phyloP scores from a whole-genome alignment of 1,140 invertebrate genomes.

The Drosophila busckii region DNA sequence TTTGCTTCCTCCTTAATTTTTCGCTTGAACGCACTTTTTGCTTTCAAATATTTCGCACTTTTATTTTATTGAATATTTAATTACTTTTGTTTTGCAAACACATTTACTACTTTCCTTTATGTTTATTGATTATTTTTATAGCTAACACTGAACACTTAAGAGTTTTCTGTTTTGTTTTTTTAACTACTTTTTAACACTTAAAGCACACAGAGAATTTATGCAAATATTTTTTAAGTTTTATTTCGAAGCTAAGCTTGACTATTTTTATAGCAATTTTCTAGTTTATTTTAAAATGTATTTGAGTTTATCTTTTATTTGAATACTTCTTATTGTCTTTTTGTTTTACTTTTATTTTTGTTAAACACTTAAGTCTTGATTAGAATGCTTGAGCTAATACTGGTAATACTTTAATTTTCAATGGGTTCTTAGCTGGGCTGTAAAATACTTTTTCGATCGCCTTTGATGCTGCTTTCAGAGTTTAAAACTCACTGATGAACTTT shows the following conservation, averaged over 20 bases:
- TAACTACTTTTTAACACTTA: conserved; percentile 16
- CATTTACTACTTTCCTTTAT: conserved; percentile 33
- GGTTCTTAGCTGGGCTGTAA: conserved; percentile 2
- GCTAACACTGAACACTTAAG: conserved; percentile 48
- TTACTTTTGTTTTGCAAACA: conserved; percentile 20
- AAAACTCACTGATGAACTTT: conserved; percentile 18
- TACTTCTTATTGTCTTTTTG: conserved; percentile 31
- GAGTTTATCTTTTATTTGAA: conserved; percentile 19
- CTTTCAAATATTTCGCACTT: neutral
- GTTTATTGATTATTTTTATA: conserved; percentile 22
- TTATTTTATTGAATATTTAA: conserved; percentile 5
- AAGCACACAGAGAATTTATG: conserved; percentile 46
- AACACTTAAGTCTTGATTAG: conserved; percentile 21
- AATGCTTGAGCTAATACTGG: conserved; percentile 4
- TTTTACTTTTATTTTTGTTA: conserved; percentile 29
- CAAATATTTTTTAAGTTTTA: conserved; percentile 11
- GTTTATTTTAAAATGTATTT: conserved; percentile 12
- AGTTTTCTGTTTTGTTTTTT: conserved; percentile 8
- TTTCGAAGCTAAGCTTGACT: conserved; percentile 57
- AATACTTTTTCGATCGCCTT: conserved; percentile 6
- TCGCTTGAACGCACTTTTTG: neutral
- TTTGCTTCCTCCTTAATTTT: conserved; percentile 2
- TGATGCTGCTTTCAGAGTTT: conserved; percentile 32
- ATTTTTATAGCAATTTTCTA: conserved; percentile 23
- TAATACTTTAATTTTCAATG: neutral